Evolutionary conservation across 2,113 vertebrate genomes (phyloP).

Genomic region (Labeo rohita): DNA sequence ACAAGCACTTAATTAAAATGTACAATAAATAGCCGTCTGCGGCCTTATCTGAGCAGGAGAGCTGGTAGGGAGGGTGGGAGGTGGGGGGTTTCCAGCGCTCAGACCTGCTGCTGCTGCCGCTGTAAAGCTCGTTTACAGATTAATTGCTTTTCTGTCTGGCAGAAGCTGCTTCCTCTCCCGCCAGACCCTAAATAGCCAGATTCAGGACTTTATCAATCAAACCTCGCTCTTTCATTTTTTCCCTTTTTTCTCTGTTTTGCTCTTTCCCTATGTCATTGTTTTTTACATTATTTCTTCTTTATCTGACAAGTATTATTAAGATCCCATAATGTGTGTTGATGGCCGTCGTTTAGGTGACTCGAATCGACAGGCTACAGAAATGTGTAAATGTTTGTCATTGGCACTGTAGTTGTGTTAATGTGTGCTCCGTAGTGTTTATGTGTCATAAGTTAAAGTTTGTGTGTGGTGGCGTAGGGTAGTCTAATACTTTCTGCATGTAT

Average conservation of each 20-base stretch:
- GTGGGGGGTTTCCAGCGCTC: conserved; percentile 91
- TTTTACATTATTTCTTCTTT: not conserved
- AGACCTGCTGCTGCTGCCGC: conserved; percentile 94
- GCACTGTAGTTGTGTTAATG: conserved; percentile 20
- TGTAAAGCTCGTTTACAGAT: conserved; percentile 95
- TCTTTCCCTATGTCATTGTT: not conserved
- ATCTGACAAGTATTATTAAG: conserved; percentile 13
- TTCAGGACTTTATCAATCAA: conserved; percentile 98
- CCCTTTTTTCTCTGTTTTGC: conserved; percentile 58
- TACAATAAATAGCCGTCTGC: conserved; percentile 99
- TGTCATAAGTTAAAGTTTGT: conserved; percentile 18
- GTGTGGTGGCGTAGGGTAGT: conserved; percentile 1
- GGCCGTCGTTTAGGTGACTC: not conserved
- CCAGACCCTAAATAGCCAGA: conserved; percentile 99
- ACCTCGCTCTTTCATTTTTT: conserved; percentile 73
- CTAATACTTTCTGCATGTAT: conserved; percentile 23
- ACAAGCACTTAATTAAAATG: conserved; percentile 99
- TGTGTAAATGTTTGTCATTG: conserved; percentile 16
- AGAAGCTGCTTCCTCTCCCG: conserved; percentile 90
- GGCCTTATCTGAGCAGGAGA: conserved; percentile 95
- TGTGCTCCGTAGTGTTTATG: conserved; percentile 25
- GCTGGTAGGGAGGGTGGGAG: conserved; percentile 84
- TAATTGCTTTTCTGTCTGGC: conserved; percentile 99
- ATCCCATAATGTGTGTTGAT: not conserved
- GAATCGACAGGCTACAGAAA: not conserved